Conservation (phyloP, 2,888 invertebrate species). For the Phasia obesa region DNA sequence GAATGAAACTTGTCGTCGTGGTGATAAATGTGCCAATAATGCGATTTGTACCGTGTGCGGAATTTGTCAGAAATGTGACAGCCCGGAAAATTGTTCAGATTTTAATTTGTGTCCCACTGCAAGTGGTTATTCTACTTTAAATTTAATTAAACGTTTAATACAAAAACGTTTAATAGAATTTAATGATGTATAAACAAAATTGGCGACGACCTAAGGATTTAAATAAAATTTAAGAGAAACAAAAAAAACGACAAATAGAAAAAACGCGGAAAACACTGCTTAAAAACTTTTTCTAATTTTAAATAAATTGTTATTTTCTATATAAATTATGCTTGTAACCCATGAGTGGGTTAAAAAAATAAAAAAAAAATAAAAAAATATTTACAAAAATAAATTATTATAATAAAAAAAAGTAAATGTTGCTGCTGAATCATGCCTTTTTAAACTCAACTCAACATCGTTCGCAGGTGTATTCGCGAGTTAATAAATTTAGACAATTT, state of each 20-base stretch:
- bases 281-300: background rate
- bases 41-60: slow-evolving; percentile 62
- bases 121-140: slow-evolving; percentile 24
- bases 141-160: slow-evolving; percentile 50
- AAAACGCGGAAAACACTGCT: no score
- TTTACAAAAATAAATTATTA: background rate
- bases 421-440: background rate
- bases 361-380: background rate
- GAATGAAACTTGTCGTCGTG: slow-evolving; percentile 49
- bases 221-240: no score
- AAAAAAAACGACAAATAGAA: background rate
- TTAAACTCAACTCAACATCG: no score
- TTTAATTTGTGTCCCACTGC: slow-evolving; percentile 51
- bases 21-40: slow-evolving; percentile 65
- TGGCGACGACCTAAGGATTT: no score
- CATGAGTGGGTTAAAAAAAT: no score
- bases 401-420: background rate
- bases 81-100: slow-evolving; percentile 55
- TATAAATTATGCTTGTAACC: no score
- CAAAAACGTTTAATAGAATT: slow-evolving; percentile 43
- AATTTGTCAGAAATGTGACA: slow-evolving; percentile 69
- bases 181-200: slow-evolving; percentile 22
- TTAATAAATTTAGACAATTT: no score
- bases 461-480: no score
- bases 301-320: no score